phyloP scores from a whole-genome alignment of 2,888 invertebrate species.

The Blera fallax region DNA sequence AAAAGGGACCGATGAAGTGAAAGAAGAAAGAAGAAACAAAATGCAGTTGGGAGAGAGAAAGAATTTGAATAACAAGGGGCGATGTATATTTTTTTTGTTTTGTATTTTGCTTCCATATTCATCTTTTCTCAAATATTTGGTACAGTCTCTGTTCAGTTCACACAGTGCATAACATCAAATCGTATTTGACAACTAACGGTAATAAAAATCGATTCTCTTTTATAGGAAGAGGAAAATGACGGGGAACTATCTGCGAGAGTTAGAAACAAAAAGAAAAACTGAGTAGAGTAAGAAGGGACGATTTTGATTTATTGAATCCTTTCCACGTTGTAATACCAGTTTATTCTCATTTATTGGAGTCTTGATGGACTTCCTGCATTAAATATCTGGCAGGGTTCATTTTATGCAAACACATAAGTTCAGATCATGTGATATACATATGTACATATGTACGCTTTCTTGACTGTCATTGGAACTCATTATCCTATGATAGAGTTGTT shows the following conservation, averaged over 20 bases:
- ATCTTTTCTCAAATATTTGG: conserved; percentile 52
- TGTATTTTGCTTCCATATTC: conserved; percentile 18
- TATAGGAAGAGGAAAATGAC: background rate
- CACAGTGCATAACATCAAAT: conserved; percentile 23
- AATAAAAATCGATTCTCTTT: conserved; percentile 2
- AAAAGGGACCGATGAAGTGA: conserved; percentile 60
- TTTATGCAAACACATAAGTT: background rate
- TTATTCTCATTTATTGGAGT: background rate
- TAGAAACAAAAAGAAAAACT: background rate
- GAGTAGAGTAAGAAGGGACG: background rate
- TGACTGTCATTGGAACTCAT: background rate
- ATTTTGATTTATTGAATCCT: conserved; percentile 20
- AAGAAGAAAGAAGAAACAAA: conserved; percentile 48
- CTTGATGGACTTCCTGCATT: background rate
- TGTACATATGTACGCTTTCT: too few species aligned
- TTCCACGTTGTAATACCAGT: background rate
- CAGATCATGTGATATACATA: too few species aligned
- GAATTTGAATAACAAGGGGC: conserved; percentile 64
- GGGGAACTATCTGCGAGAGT: background rate
- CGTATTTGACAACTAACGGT: conserved; percentile 32
- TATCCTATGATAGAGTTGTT: conserved; percentile 40
- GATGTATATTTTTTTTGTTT: conserved; percentile 19
- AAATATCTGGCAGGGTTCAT: background rate
- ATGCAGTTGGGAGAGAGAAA: conserved; percentile 61
- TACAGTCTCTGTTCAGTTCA: conserved; percentile 56